Conservation (phyloP, 2,113 vertebrate genomes). For the Nothobranchius furzeri region DNA sequence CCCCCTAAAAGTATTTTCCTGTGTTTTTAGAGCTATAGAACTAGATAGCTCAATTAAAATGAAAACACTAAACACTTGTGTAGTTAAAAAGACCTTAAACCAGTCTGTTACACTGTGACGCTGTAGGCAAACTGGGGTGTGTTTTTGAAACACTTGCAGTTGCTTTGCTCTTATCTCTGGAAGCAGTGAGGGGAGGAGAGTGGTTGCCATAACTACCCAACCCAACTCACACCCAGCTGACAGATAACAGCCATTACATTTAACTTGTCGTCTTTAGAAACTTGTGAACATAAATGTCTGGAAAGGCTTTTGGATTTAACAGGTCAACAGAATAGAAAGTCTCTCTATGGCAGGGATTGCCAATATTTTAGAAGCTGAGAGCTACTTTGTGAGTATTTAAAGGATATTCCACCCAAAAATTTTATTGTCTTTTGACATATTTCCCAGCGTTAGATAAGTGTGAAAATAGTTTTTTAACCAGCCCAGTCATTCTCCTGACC, state of each 20-base stretch:
- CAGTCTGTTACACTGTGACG: constrained; percentile 25
- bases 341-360: no score
- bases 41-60: not conserved
- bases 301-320: no score
- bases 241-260: constrained; percentile 56
- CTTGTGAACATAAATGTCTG: no score
- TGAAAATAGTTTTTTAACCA: no score
- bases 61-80: constrained; percentile 3
- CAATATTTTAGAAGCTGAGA: no score
- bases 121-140: constrained; percentile 17
- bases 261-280: constrained; percentile 23
- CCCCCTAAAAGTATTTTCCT: not conserved
- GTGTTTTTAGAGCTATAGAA: not conserved
- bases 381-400: no score
- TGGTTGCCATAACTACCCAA: constrained; percentile 38
- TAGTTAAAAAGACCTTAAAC: constrained; percentile 47
- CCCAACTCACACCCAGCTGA: constrained; percentile 56
- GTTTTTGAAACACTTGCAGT: constrained; percentile 41
- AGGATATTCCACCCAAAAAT: no score
- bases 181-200: constrained; percentile 65
- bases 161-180: constrained; percentile 70
- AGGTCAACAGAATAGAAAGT: no score
- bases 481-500: no score
- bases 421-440: no score
- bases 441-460: no score